A percentile compares a stretch with the other conserved stretches of the same genome.
Conservation (phyloP, 2,888 invertebrate species). For the Alviniconcha strummeri region DNA sequence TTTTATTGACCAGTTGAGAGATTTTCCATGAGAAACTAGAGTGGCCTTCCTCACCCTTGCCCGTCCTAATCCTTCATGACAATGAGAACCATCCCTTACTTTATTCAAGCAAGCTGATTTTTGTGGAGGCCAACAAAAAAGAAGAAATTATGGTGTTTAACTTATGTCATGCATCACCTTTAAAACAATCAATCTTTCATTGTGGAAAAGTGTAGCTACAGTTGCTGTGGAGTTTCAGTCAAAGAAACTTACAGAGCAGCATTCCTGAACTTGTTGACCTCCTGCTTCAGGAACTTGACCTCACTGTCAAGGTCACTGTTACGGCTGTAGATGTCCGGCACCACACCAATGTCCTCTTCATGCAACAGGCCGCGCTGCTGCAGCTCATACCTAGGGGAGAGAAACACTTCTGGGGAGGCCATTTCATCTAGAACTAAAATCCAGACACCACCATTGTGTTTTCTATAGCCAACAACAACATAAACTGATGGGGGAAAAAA, state of each 20-base stretch:
- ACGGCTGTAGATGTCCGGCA: constrained; percentile 70
- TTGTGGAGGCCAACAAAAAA: too few species aligned
- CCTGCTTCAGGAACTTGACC: constrained; percentile 66
- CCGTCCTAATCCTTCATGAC: too few species aligned
- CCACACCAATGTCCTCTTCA: constrained; percentile 66
- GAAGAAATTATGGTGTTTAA: too few species aligned
- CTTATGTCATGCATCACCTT: too few species aligned
- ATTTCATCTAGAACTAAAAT: not conserved
- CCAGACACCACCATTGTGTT: not conserved
- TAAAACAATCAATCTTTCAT: too few species aligned
- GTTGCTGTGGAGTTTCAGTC: too few species aligned
- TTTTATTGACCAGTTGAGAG: too few species aligned
- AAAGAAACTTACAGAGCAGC: constrained; percentile 68
- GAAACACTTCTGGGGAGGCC: not conserved
- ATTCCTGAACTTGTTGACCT: constrained; percentile 68
- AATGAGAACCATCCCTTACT: too few species aligned
- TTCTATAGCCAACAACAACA: not conserved
- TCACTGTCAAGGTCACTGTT: constrained; percentile 71
- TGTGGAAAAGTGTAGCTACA: too few species aligned
- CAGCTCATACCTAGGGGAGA: constrained; percentile 68
- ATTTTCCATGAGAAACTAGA: too few species aligned
- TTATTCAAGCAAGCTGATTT: too few species aligned
- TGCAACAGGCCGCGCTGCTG: constrained; percentile 69
- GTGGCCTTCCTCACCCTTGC: too few species aligned
- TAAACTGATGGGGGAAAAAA: not conserved